Conservation (phyloP, 2,797 vertebrate species). For the Poliocrania exsul region DNA sequence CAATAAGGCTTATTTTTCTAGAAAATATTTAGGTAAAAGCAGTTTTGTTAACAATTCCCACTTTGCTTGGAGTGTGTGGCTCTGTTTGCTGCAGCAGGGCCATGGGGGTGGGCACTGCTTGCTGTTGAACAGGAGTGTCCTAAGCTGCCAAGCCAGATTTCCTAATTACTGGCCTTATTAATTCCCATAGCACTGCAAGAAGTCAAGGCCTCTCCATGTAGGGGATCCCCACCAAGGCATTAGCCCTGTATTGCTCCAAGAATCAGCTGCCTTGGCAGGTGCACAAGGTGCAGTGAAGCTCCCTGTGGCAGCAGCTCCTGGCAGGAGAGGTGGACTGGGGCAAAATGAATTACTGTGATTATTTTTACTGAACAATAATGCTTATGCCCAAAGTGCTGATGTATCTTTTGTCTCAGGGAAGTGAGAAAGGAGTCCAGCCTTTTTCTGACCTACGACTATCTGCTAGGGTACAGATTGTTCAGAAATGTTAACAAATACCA, state of each 20-base stretch:
- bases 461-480: background rate
- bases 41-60: fast-evolving
- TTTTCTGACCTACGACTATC: background rate
- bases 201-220: fast-evolving
- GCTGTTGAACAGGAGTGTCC: background rate
- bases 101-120: fast-evolving
- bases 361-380: background rate
- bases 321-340: background rate
- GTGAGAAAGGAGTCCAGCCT: background rate
- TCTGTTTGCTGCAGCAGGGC: background rate
- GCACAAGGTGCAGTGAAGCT: background rate
- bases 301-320: background rate
- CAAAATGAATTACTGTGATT: background rate
- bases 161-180: background rate
- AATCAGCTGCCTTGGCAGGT: fast-evolving
- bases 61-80: fast-evolving
- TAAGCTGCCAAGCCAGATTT: background rate
- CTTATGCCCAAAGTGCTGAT: background rate
- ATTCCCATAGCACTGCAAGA: fast-evolving
- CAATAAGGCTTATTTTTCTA: background rate
- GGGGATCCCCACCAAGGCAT: background rate
- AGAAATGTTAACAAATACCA: background rate
- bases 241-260: fast-evolving
- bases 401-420: background rate
- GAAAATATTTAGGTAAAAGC: background rate